These are phyloP conservation scores for Zaprionus ornatus DNA, from an alignment of 1,140 invertebrate species.

Conservation along the genomic window DNA sequence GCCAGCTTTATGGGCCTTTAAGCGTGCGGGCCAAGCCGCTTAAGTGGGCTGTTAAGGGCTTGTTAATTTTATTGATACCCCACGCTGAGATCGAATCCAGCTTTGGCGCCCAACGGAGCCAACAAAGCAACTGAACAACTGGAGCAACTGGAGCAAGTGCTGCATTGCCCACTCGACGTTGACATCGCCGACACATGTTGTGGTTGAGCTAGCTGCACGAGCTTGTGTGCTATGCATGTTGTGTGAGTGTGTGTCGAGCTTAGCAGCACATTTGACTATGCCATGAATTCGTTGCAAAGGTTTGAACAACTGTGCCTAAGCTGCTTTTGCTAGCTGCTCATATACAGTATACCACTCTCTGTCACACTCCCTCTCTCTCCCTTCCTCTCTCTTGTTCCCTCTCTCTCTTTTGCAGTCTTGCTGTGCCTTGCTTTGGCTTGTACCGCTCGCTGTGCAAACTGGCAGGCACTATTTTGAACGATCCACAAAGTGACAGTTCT, in stretches of 20 bases:
- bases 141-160: conserved; percentile 24
- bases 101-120: conserved; percentile 13
- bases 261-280: conserved; percentile 1
- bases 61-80: conserved; percentile 61
- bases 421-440: background rate
- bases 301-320: background rate
- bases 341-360: background rate
- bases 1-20: conserved; percentile 57
- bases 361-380: too few relatives aligned
- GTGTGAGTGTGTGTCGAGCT: conserved; percentile 4
- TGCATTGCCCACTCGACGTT: conserved; percentile 30
- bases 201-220: background rate
- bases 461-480: background rate
- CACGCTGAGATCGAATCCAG: conserved; percentile 41
- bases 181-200: conserved; percentile 43
- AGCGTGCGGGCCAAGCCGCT: conserved; percentile 49
- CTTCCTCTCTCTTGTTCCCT: background rate
- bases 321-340: background rate
- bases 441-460: background rate
- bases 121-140: background rate
- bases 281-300: background rate
- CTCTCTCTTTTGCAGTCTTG: too few relatives aligned
- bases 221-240: background rate
- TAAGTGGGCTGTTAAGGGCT: conserved; percentile 55
- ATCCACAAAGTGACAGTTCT: background rate